Conservation (phyloP, 1,140 invertebrate species). For the Pseudoatta argentina region DNA sequence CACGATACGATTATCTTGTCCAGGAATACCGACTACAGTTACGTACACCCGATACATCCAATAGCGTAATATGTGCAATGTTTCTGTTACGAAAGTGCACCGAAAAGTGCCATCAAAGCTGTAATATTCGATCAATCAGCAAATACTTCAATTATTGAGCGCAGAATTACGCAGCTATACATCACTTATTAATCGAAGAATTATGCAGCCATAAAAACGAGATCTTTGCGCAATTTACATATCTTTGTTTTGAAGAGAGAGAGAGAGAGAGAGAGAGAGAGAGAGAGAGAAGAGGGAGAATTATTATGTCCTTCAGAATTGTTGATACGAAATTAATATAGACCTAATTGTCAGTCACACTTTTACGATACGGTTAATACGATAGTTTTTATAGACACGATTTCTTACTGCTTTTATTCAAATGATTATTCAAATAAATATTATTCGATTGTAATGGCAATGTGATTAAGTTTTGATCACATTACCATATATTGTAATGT, state of each 20-base stretch:
- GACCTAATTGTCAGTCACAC: not conserved
- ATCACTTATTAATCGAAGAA: not conserved
- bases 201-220: not conserved
- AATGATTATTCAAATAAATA: not conserved
- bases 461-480: not conserved
- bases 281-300: not conserved
- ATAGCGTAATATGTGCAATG: conserved; percentile 39
- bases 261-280: not conserved
- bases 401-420: not conserved
- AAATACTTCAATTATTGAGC: conserved; percentile 46
- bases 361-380: conserved; percentile 2
- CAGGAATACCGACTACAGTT: conserved; percentile 22
- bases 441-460: not conserved
- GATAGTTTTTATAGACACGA: not conserved
- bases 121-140: conserved; percentile 38
- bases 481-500: too few species aligned
- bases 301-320: not conserved
- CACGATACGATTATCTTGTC: conserved; percentile 31
- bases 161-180: not conserved
- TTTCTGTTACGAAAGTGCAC: conserved; percentile 19
- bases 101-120: conserved; percentile 16
- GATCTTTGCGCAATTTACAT: conserved; percentile 25
- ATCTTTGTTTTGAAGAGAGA: not conserved
- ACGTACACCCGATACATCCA: conserved; percentile 33
- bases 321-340: not conserved